Evolutionary conservation across 1,140 invertebrate species (phyloP).

Genomic region (Papilio polytes): DNA sequence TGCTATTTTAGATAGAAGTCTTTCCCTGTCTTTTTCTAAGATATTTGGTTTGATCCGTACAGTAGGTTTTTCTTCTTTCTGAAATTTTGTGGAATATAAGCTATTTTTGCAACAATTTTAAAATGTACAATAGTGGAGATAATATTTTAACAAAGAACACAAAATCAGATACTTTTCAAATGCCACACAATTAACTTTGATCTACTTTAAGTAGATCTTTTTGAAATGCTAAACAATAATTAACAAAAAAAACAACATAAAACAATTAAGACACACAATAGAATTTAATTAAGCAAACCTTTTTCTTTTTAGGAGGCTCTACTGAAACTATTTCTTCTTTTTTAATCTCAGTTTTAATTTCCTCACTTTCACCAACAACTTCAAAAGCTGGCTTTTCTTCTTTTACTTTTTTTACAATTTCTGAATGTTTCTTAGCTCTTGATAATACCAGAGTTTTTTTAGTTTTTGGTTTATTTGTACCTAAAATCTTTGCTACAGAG

Average conservation of each 20-base stretch:
- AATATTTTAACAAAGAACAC: too few species aligned
- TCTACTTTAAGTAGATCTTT: too few species aligned
- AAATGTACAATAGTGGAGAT: background rate
- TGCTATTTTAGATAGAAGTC: constrained; percentile 91
- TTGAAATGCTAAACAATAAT: too few species aligned
- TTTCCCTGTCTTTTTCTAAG: constrained; percentile 89
- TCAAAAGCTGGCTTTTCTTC: constrained; percentile 82
- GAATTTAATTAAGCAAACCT: constrained; percentile 59
- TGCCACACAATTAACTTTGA: too few species aligned
- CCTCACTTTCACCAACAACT: constrained; percentile 78
- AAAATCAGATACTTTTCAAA: too few species aligned
- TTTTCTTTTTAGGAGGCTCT: constrained; percentile 75
- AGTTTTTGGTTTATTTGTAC: constrained; percentile 89
- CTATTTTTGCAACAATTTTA: constrained; percentile 43
- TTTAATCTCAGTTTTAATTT: constrained; percentile 76
- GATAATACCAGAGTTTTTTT: constrained; percentile 90
- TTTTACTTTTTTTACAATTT: constrained; percentile 82
- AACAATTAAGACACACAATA: background rate
- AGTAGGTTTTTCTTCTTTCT: constrained; percentile 87
- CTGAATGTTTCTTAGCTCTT: constrained; percentile 88
- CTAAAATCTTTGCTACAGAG: constrained; percentile 90
- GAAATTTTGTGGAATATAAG: constrained; percentile 57
- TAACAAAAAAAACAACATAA: too few species aligned
- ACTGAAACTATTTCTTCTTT: constrained; percentile 57
- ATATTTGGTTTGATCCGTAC: constrained; percentile 90